These are phyloP conservation scores for Cyrtodaria siliqua DNA, from an alignment of 2,888 invertebrate species.

Conservation along the genomic window DNA sequence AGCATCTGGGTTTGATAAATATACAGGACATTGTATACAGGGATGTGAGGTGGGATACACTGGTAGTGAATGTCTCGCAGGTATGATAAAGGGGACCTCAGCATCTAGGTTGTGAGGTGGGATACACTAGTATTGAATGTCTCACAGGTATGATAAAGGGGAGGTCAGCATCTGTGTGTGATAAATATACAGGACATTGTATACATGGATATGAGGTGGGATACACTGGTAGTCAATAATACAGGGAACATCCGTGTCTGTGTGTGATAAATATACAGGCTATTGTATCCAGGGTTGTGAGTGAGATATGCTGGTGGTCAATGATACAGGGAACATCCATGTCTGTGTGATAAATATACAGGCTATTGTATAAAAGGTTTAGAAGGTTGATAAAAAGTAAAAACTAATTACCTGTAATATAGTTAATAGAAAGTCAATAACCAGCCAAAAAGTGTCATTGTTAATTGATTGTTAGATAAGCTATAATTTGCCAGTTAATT, in stretches of 20 bases:
- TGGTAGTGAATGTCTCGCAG: conserved; percentile 31
- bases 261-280: conserved; percentile 75
- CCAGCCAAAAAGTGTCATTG: no score
- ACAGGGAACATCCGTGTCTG: no score
- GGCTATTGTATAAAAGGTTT: conserved; percentile 75
- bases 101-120: conserved; percentile 63
- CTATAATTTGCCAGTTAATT: no score
- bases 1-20: conserved; percentile 68
- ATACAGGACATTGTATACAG: conserved; percentile 72
- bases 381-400: conserved; percentile 69
- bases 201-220: conserved; percentile 72
- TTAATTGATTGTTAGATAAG: no score
- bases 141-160: no score
- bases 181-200: conserved; percentile 75
- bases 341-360: conserved; percentile 73
- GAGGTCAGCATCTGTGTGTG: conserved; percentile 68
- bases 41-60: conserved; percentile 74
- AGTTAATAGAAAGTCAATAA: no score
- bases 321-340: conserved; percentile 37
- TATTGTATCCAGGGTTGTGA: conserved; percentile 72
- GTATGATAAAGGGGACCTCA: conserved; percentile 8
- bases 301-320: conserved; percentile 65
- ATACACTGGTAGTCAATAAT: conserved; percentile 52
- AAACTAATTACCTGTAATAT: no score
- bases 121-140: no score